A percentile compares a stretch with the other conserved stretches of the same genome.
phyloP scores from a whole-genome alignment of 2,888 invertebrate species.

The Byasa hedistus region DNA sequence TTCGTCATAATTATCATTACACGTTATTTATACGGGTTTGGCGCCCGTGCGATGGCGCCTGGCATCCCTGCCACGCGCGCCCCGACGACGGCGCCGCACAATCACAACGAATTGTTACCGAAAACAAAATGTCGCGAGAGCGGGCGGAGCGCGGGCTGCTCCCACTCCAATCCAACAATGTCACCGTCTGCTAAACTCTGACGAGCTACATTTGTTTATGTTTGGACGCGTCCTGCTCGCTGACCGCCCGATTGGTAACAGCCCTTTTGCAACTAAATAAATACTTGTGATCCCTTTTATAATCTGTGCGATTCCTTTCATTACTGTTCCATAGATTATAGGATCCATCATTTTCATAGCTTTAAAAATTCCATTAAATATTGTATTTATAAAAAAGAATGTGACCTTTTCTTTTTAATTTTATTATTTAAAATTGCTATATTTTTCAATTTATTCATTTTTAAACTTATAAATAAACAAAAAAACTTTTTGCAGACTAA shows the following conservation, averaged over 20 bases:
- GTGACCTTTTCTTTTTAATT: too few species aligned
- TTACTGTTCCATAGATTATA: too few species aligned
- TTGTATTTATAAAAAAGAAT: too few species aligned
- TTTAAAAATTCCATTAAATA: too few species aligned
- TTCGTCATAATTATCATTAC: slow-evolving; percentile 29
- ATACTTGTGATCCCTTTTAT: not conserved
- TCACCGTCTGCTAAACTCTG: slow-evolving; percentile 27
- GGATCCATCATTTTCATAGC: too few species aligned
- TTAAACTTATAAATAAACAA: too few species aligned
- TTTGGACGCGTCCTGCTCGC: not conserved
- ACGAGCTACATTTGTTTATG: slow-evolving; percentile 2
- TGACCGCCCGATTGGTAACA: slow-evolving; percentile 11
- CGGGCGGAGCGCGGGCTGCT: slow-evolving; percentile 15
- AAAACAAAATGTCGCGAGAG: slow-evolving; percentile 27
- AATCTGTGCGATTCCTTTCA: not conserved
- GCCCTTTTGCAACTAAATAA: too few species aligned
- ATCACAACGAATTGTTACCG: slow-evolving; percentile 14
- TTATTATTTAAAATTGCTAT: too few species aligned
- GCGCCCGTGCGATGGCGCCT: slow-evolving; percentile 27
- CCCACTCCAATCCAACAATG: too few species aligned
- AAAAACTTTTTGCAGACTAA: too few species aligned
- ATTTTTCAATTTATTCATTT: too few species aligned
- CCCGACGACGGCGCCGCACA: slow-evolving; percentile 3
- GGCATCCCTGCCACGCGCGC: slow-evolving; percentile 15
- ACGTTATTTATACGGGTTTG: slow-evolving; percentile 27